Evolutionary conservation across 2,797 vertebrate genomes (phyloP), one percentile per base, ranked within the genome.

Genomic region (Eospalax fontanierii): DNA sequence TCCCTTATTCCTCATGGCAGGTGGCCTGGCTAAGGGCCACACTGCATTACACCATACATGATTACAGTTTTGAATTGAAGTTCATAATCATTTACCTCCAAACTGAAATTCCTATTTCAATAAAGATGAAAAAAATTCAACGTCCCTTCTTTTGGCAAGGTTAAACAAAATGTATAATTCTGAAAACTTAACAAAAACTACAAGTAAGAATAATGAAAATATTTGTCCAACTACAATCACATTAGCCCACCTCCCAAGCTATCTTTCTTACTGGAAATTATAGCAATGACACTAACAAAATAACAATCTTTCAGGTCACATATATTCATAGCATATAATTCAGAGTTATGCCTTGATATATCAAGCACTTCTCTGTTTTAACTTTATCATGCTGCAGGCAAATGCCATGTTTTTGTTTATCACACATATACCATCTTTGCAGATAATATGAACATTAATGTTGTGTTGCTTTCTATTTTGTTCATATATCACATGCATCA

Each of bases 101-200:
- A 96, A 87, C 22, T 91, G 30, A 95, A 93, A 91, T 91, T 91
- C 7, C 43, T 50, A 83, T 78, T 89, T 93, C 91, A 86, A 89
- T 93, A 61, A 87, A 93, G 57, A 50, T 91, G 11, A 61, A 15
- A 78, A 73, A 89, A 91, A 54, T 71, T 83, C 12, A 74, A 82
- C 24, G 38, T 71, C 24, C 8, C 9, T 86, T 63, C 38, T 89
- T 73, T 86, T 89, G 43, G 76, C 81, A 54, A 92, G 63, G 2
- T 24, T 89, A 79, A 89, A 54, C 50, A 54, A 54, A 54, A 54
- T 54, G 14, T 54, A 10, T 54, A 54, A 54, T 54, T 54, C 50
- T 54, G 50, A 54, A 46, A 46, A 46, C 46, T 46, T 46, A 46
- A 46, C 46, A 87, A 83, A 71, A 74, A 75, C 0, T 7, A 65